These are phyloP conservation scores for Tonatia bakeri DNA, from an alignment of 2,113 vertebrate genomes.

Conservation along the genomic window DNA sequence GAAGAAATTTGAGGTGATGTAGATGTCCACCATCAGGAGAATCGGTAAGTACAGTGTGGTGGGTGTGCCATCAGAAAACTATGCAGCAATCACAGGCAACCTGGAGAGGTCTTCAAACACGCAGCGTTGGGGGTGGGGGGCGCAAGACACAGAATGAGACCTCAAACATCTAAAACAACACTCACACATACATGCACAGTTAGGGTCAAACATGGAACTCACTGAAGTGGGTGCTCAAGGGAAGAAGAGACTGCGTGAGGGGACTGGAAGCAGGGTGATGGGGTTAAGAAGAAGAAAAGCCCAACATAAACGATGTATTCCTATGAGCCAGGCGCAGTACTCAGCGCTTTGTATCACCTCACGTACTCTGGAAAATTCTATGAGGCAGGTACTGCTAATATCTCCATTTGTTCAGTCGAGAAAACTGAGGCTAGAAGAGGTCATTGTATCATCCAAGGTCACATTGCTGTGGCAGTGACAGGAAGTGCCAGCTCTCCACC, in stretches of 20 bases:
- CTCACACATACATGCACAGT: no score
- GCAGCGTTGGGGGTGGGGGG: accelerated
- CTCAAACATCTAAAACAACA: neutral
- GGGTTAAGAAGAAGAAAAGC: neutral
- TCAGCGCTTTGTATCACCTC: neutral
- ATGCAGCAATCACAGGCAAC: neutral
- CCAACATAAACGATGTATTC: no score
- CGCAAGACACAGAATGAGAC: neutral
- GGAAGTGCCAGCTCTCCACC: neutral
- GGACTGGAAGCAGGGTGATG: no score
- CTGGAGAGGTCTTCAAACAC: neutral
- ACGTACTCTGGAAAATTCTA: neutral
- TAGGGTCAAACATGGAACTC: neutral
- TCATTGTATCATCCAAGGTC: neutral
- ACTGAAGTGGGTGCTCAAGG: neutral
- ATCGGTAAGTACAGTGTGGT: no score
- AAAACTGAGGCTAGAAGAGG: neutral
- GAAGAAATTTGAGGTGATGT: neutral
- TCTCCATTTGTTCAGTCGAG: neutral
- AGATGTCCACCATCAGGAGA: neutral
- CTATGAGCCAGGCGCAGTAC: neutral
- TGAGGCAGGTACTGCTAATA: neutral
- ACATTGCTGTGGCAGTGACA: neutral
- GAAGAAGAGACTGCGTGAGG: neutral
- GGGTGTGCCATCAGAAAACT: neutral